These are phyloP conservation scores for Corythornis leucogaster DNA, from an alignment of 2,797 vertebrate genomes.

Conservation along the genomic window DNA sequence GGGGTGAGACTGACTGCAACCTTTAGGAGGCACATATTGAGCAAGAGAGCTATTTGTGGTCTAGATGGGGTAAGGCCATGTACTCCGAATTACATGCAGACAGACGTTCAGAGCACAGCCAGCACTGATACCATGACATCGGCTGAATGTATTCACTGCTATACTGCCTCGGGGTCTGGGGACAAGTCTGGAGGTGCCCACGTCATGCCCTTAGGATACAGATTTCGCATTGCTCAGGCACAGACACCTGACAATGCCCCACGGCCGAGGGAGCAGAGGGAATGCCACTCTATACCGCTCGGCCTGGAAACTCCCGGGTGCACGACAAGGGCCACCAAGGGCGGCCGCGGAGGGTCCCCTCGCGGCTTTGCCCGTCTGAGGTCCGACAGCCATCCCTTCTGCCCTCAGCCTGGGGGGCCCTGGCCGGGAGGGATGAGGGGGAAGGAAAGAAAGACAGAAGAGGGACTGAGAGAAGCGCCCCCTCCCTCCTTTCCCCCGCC, in stretches of 20 bases:
- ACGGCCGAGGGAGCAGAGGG: background rate
- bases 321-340: background rate
- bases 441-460: background rate
- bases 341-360: too few relatives aligned
- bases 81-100: background rate
- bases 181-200: background rate
- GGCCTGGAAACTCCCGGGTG: background rate
- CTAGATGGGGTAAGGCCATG: background rate
- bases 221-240: background rate
- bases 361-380: background rate
- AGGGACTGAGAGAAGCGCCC: background rate
- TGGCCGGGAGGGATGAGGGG: background rate
- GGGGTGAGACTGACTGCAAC: background rate
- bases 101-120: background rate
- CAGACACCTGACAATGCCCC: background rate
- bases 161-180: fast-evolving
- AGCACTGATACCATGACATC: background rate
- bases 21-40: background rate
- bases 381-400: background rate
- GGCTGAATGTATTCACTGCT: background rate
- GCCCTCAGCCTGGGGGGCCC: background rate
- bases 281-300: background rate
- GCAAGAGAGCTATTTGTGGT: background rate
- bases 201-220: background rate
- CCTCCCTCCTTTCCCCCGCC: background rate